Conservation (phyloP, 2,888 invertebrate genomes). For the Lycaena phlaeas region DNA sequence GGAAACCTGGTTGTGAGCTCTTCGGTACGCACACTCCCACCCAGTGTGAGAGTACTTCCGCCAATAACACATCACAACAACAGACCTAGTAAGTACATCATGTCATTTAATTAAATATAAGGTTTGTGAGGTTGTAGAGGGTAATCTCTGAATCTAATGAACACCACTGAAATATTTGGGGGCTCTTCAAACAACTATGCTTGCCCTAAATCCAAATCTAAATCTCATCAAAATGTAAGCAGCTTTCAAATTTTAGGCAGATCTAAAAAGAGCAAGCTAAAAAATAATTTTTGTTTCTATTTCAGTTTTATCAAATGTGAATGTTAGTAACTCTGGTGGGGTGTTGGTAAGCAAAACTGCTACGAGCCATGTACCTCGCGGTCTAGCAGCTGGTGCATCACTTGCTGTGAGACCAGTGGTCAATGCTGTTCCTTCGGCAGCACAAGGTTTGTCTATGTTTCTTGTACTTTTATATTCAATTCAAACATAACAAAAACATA, state of each 20-base stretch:
- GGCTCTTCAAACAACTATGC: no score
- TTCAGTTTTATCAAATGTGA: slow-evolving; percentile 47
- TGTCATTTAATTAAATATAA: no score
- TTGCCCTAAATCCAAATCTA: no score
- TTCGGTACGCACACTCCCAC: slow-evolving; percentile 51
- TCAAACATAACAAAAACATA: no score
- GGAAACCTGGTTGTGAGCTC: slow-evolving; percentile 54
- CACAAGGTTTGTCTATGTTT: slow-evolving; percentile 27
- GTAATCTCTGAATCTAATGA: no score
- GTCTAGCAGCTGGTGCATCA: slow-evolving; percentile 83
- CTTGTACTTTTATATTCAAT: not conserved
- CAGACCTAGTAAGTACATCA: slow-evolving; percentile 43
- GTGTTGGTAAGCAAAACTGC: slow-evolving; percentile 51
- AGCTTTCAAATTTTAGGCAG: no score
- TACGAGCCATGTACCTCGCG: slow-evolving; percentile 65
- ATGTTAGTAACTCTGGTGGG: slow-evolving; percentile 42
- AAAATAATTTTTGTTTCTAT: no score
- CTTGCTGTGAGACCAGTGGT: slow-evolving; percentile 80
- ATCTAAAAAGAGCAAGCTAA: no score
- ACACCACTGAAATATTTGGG: no score
- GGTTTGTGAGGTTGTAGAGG: no score
- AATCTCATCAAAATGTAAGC: no score
- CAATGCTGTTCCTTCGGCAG: slow-evolving; percentile 43
- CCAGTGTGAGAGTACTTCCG: slow-evolving; percentile 56
- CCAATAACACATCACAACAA: slow-evolving; percentile 52